Conservation (phyloP, 2,797 vertebrate species). For the Falco columbarius region DNA sequence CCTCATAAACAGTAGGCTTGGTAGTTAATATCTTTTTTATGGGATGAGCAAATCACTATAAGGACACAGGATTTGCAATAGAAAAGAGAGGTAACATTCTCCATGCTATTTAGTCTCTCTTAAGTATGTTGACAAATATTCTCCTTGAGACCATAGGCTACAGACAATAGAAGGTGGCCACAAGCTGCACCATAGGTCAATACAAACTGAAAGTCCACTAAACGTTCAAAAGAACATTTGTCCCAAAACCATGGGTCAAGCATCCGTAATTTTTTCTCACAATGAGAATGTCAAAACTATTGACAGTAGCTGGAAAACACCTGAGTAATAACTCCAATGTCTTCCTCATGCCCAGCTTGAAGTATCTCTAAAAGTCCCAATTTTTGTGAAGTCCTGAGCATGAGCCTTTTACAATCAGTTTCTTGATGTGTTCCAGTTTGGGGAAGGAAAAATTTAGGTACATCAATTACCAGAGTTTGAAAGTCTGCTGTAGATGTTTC, state of each 20-base stretch:
- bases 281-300: not conserved
- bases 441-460: not conserved
- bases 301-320: not conserved
- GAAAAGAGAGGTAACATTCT: not conserved
- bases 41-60: not conserved
- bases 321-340: not conserved
- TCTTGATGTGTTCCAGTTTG: not conserved
- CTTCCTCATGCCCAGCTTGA: not conserved
- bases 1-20: not conserved
- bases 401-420: not conserved
- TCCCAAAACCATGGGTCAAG: not conserved
- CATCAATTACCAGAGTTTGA: not conserved
- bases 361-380: not conserved
- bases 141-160: not conserved
- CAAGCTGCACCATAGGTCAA: not conserved
- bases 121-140: not conserved
- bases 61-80: not conserved
- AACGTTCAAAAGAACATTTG: not conserved
- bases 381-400: not conserved
- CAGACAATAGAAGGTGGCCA: not conserved
- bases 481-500: not conserved
- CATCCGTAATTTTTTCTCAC: not conserved
- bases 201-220: slow-evolving; percentile 10
- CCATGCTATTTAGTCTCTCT: not conserved
- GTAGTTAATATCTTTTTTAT: not conserved